Evolutionary conservation across 92 coral and sea anemone genomes (phyloP).

Genomic region (Pocillopora meandrina): DNA sequence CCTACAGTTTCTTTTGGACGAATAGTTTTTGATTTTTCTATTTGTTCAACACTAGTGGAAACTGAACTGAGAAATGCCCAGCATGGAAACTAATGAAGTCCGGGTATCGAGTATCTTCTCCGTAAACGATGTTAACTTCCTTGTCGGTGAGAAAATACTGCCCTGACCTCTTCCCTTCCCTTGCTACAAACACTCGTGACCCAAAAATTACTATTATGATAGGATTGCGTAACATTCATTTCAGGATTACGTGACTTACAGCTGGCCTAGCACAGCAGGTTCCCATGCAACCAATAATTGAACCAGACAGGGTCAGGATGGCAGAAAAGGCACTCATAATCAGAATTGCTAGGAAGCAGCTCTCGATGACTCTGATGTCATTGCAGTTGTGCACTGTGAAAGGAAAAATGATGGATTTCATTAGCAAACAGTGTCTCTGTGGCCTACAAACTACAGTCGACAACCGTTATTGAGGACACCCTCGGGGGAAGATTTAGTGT

Average conservation of each 20-base stretch:
- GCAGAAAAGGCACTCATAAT: conserved; percentile 46
- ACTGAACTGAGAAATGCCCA: too few species aligned
- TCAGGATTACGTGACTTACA: conserved; percentile 41
- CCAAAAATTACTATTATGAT: not conserved
- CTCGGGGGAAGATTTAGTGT: too few species aligned
- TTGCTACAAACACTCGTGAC: not conserved
- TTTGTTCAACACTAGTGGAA: too few species aligned
- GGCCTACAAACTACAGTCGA: too few species aligned
- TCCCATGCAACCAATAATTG: conserved; percentile 81
- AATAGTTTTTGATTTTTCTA: too few species aligned
- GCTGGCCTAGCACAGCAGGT: conserved; percentile 66
- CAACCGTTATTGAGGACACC: too few species aligned
- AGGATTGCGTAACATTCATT: not conserved
- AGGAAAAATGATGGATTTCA: not conserved
- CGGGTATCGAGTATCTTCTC: too few species aligned
- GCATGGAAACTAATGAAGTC: too few species aligned
- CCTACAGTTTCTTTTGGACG: too few species aligned
- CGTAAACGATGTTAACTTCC: too few species aligned
- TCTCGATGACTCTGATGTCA: conserved; percentile 61
- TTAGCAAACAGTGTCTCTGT: not conserved
- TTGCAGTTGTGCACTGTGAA: conserved; percentile 65
- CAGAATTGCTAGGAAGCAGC: conserved; percentile 45
- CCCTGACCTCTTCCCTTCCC: too few species aligned
- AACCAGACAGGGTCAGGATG: conserved; percentile 68
- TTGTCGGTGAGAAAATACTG: too few species aligned